Evolutionary conservation across 2,113 vertebrate species (phyloP).

Genomic region (Alligator sinensis): DNA sequence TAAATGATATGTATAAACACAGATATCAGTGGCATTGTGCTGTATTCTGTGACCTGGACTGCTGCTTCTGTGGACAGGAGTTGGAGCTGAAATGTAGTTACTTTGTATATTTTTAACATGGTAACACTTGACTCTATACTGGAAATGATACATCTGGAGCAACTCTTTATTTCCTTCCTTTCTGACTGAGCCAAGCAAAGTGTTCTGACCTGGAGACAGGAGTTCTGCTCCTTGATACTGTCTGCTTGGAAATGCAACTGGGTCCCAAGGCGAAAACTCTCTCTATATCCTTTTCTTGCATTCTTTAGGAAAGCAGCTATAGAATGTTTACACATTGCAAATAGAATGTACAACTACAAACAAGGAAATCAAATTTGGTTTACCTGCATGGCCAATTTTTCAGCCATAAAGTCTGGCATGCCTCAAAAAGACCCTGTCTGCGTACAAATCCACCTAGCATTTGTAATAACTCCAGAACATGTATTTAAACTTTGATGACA

Average conservation of each 20-base stretch:
- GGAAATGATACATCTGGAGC: neutral
- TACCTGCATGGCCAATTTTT: slow-evolving; percentile 75
- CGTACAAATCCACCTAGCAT: slow-evolving; percentile 71
- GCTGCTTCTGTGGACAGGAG: slow-evolving; percentile 27
- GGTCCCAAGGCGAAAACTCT: slow-evolving; percentile 38
- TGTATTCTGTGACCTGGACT: slow-evolving; percentile 17
- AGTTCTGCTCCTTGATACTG: slow-evolving; percentile 42
- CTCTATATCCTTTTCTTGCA: slow-evolving; percentile 42
- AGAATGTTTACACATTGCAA: slow-evolving; percentile 85
- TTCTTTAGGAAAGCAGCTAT: slow-evolving; percentile 75
- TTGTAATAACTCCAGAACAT: slow-evolving; percentile 60
- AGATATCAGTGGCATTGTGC: neutral
- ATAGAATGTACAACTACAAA: slow-evolving; percentile 81
- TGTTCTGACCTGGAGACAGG: slow-evolving; percentile 23
- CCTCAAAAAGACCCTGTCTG: slow-evolving; percentile 68
- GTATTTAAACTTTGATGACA: slow-evolving; percentile 24
- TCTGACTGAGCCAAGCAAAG: neutral
- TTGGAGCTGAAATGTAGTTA: slow-evolving; percentile 8
- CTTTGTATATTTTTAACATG: slow-evolving; percentile 39
- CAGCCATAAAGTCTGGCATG: slow-evolving; percentile 76
- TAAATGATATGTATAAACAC: neutral
- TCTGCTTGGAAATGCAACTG: slow-evolving; percentile 34
- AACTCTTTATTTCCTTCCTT: neutral
- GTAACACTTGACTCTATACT: slow-evolving; percentile 42
- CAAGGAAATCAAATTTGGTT: slow-evolving; percentile 51